phyloP scores from a whole-genome alignment of 2,113 vertebrate genomes.

The Paramisgurnus dabryanus region DNA sequence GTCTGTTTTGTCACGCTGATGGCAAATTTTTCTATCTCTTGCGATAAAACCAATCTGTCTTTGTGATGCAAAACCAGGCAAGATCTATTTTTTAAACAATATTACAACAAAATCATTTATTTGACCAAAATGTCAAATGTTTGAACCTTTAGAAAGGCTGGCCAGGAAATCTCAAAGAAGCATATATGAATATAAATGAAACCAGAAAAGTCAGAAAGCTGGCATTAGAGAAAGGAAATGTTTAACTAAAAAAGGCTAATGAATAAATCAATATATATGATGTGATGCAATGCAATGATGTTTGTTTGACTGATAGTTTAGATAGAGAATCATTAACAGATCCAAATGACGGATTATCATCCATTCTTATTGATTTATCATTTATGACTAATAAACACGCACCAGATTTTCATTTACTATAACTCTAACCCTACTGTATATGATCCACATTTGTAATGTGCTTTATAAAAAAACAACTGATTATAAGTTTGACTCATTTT shows the following conservation, averaged over 20 bases:
- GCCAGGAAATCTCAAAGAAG: not conserved
- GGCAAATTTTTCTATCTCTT: constrained; percentile 1
- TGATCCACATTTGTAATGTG: not conserved
- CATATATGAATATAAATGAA: not conserved
- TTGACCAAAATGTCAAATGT: not conserved
- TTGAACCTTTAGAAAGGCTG: not conserved
- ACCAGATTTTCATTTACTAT: too few species aligned
- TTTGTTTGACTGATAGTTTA: not conserved
- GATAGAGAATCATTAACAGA: not conserved
- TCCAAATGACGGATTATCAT: not conserved
- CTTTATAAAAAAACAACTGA: not conserved
- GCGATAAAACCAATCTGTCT: not conserved
- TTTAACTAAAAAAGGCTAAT: not conserved
- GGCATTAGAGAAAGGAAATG: not conserved
- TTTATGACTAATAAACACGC: not conserved
- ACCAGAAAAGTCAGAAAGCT: not conserved
- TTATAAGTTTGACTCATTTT: not conserved
- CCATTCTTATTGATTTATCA: not conserved
- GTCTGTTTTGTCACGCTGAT: not conserved
- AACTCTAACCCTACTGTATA: too few species aligned
- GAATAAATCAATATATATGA: not conserved
- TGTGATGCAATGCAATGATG: constrained; percentile 1
- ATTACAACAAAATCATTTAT: too few species aligned
- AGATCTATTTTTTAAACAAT: too few species aligned
- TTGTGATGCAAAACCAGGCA: not conserved